Evolutionary conservation across 35 echinoderm and acorn worm genomes (phyloP), one percentile per base, ranked within the genome.

Genomic region (Acanthaster planci): DNA sequence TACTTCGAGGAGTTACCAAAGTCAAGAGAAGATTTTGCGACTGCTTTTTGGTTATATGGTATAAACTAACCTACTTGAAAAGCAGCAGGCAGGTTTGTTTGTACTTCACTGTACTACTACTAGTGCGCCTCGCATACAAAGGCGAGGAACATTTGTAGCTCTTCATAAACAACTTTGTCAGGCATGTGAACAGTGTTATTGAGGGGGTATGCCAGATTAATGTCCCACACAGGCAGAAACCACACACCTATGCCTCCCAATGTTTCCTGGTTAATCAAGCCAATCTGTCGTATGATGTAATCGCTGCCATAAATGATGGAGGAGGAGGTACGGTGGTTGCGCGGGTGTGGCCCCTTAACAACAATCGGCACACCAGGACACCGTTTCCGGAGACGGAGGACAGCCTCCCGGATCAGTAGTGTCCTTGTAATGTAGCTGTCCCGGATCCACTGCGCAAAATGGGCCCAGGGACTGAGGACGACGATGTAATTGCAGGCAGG

Each of bases 401-500:
- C 27, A 4, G 80, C 78, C 18, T 80, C 44, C 26, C 53, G 44
- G 12, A 90, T 8, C 15, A 76, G 40, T 18, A 3, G 1, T 1
- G 82, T 40, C 76, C 87, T 67, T 38, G 76, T 39, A n/a, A 38
- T 0, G 42, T 77, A 90, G 34, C 58, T 77, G 1, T 54, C 22
- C 1, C 19, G 64, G 12, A 60, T 84, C 87, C 87, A 90, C 80
- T 90, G 87, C 8, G 60, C 6, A 39, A 83, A 90, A 56, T 90
- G 87, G 15, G 87, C 87, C 80, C 80, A 90, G 32, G 87, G 87
- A 77, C 87, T 90, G 79, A 90, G 16, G 8, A 90, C 34, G 14
- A 90, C 38, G 31, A 57, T 59, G 38, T 72, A 72, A 34, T 72
- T 72, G 64, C 64, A 72, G 22, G 64, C 5, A 3, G 29, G 29